These are phyloP conservation scores for Xiphophorus couchianus DNA, from an alignment of 2,113 vertebrate species.

Conservation along the genomic window DNA sequence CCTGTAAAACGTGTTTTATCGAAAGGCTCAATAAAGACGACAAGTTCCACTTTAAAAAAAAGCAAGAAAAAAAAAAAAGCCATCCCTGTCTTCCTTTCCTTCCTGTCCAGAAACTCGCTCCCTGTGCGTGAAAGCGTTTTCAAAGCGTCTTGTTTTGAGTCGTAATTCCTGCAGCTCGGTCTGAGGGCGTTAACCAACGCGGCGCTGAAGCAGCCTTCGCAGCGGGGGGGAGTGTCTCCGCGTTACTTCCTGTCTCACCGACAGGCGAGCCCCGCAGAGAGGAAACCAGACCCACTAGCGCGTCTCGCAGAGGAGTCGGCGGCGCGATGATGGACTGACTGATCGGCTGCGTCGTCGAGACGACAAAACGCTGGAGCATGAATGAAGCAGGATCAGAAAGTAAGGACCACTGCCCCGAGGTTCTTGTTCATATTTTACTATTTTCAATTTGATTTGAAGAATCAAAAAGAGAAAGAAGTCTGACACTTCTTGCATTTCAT, in stretches of 20 bases:
- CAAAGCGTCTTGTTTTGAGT: constrained; percentile 6
- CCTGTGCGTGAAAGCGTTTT: neutral
- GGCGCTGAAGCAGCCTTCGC: neutral
- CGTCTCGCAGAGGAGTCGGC: neutral
- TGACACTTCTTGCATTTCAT: neutral
- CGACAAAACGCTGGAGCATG: neutral
- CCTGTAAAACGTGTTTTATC: constrained; percentile 49
- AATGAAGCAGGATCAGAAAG: constrained; percentile 9
- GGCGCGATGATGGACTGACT: constrained; percentile 13
- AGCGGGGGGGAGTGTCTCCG: neutral
- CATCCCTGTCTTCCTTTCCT: constrained; percentile 64
- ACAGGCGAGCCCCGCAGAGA: constrained; percentile 34
- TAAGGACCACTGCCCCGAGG: constrained; percentile 7
- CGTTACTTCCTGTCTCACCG: constrained; percentile 65
- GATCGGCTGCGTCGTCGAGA: neutral
- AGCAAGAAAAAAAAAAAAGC: too few species aligned
- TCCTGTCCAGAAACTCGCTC: neutral
- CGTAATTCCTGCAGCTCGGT: neutral
- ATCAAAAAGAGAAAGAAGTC: neutral
- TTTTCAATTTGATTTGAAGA: neutral
- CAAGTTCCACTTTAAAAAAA: too few species aligned
- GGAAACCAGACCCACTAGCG: constrained; percentile 56
- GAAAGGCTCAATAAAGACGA: constrained; percentile 69
- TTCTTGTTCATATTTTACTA: neutral
- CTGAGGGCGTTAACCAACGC: constrained; percentile 23